Percentiles rank a stretch among this genome's conserved stretches.
Conservation (phyloP, 2,797 vertebrate species). For the Smutsia temminckii region DNA sequence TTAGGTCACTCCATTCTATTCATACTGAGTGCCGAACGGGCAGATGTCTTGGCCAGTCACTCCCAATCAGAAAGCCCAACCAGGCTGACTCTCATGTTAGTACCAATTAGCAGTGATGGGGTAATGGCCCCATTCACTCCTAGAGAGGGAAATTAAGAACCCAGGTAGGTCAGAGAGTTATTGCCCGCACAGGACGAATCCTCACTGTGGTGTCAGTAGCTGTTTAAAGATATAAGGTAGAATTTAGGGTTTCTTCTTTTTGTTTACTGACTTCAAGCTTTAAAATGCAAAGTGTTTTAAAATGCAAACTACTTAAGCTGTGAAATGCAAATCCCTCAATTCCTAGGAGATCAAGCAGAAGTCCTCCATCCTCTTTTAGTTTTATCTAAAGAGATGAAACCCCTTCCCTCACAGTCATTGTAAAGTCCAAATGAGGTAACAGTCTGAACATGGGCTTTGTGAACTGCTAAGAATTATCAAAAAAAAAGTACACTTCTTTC, state of each 20-base stretch:
- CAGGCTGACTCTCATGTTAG: background rate
- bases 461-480: background rate
- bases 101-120: background rate
- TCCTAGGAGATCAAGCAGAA: background rate
- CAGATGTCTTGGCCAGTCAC: background rate
- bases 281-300: background rate
- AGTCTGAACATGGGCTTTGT: background rate
- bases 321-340: background rate
- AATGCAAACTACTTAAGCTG: background rate
- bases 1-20: background rate
- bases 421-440: background rate
- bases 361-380: background rate
- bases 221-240: background rate
- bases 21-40: background rate
- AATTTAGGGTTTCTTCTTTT: background rate
- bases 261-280: background rate
- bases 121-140: accelerated
- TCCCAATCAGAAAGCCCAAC: background rate
- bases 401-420: background rate
- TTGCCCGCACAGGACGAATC: background rate
- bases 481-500: background rate
- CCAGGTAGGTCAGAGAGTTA: background rate
- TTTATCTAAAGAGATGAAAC: background rate
- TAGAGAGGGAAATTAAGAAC: background rate
- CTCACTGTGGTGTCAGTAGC: background rate